Percentiles rank a stretch among this genome's conserved stretches.
Evolutionary conservation across 2,888 invertebrate species (phyloP).

Genomic region (Drosophila leonis): DNA sequence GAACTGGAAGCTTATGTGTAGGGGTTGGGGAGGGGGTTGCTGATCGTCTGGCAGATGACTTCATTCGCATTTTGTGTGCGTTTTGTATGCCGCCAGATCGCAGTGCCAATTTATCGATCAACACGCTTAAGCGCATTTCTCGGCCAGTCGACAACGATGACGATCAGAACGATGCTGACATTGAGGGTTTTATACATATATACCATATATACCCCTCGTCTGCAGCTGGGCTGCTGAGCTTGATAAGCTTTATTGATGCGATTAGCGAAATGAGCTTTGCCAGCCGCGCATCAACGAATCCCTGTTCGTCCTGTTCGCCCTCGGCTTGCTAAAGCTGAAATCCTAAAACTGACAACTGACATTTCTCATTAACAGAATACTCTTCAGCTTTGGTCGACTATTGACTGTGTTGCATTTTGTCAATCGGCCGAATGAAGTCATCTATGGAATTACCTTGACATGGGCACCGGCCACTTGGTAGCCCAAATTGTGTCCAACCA

Average conservation of each 20-base stretch:
- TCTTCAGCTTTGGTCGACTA: constrained; percentile 36
- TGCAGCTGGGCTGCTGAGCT: constrained; percentile 50
- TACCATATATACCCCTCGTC: constrained; percentile 21
- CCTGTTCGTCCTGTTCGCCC: constrained; percentile 8
- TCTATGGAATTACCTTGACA: constrained; percentile 56
- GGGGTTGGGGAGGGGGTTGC: constrained; percentile 9
- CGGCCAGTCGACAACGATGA: constrained; percentile 47
- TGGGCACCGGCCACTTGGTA: constrained; percentile 28
- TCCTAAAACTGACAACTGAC: constrained; percentile 74
- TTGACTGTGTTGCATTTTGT: constrained; percentile 68
- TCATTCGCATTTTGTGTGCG: constrained; percentile 74
- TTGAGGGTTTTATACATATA: constrained; percentile 60
- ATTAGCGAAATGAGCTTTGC: constrained; percentile 81
- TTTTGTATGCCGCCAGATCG: constrained; percentile 59
- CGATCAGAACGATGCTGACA: constrained; percentile 47
- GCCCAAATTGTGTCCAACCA: constrained; percentile 6
- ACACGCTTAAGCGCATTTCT: constrained; percentile 81
- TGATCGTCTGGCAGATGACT: constrained; percentile 66
- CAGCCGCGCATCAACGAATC: constrained; percentile 37
- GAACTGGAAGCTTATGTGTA: constrained; percentile 4
- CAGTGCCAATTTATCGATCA: constrained; percentile 79
- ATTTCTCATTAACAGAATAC: constrained; percentile 77
- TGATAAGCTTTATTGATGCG: constrained; percentile 81
- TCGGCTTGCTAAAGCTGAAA: constrained; percentile 11
- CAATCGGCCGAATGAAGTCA: constrained; percentile 65